phyloP scores from a whole-genome alignment of 2,888 invertebrate species.

The Graphium colonna region DNA sequence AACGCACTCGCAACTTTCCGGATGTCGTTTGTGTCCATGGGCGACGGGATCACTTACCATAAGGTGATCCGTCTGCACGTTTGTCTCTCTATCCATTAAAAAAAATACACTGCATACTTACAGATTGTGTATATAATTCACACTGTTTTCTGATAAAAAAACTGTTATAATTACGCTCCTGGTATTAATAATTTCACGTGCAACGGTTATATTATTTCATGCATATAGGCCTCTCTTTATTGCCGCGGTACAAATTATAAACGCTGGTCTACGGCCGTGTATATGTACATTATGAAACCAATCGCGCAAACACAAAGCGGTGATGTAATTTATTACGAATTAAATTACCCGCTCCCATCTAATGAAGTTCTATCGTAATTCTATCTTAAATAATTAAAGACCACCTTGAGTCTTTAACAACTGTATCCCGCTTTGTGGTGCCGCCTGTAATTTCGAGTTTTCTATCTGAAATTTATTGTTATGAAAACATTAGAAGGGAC shows the following conservation, averaged over 20 bases:
- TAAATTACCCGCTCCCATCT: slow-evolving; percentile 48
- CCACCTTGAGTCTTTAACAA: slow-evolving; percentile 62
- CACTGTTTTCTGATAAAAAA: no score
- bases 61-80: no score
- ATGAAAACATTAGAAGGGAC: slow-evolving; percentile 54
- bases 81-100: no score
- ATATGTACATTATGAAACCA: slow-evolving; percentile 40
- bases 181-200: no score
- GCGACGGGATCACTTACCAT: no score
- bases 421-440: slow-evolving; percentile 64
- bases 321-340: slow-evolving; percentile 54
- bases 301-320: slow-evolving; percentile 42
- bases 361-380: slow-evolving; percentile 71
- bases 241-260: not conserved
- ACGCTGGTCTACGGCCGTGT: slow-evolving; percentile 6
- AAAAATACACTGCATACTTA: no score
- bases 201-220: no score
- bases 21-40: no score
- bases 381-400: slow-evolving; percentile 70
- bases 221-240: no score
- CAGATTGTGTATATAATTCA: no score
- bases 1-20: no score
- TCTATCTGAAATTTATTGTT: slow-evolving; percentile 64
- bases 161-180: no score
- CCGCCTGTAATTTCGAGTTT: slow-evolving; percentile 54